Percentiles rank a stretch among this genome's conserved stretches.
Conservation (phyloP, 2,113 vertebrate genomes). For the Ptilorrhoa leucosticta region DNA sequence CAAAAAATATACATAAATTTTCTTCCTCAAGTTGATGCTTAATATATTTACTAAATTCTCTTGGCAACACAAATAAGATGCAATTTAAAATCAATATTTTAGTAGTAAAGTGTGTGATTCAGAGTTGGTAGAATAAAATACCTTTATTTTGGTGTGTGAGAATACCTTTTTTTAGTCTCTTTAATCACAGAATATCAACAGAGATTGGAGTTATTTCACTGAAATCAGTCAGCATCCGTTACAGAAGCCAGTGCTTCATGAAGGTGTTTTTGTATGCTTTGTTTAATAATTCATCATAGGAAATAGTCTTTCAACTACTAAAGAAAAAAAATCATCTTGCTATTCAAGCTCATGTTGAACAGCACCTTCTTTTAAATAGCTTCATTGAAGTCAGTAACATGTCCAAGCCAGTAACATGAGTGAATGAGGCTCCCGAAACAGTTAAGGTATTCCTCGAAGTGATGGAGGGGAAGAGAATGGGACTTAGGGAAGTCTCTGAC, state of each 20-base stretch:
- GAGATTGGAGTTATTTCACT: background rate
- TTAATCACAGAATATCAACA: background rate
- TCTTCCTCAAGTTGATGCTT: background rate
- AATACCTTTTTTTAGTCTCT: background rate
- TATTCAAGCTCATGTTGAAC: background rate
- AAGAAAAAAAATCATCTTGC: background rate
- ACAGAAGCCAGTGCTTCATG: background rate
- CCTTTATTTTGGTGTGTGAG: background rate
- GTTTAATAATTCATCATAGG: conserved; percentile 44
- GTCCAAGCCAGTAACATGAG: background rate
- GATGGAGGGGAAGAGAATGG: background rate
- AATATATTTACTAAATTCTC: background rate
- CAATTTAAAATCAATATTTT: background rate
- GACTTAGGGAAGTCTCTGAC: background rate
- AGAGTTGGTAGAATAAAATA: background rate
- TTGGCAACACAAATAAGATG: background rate
- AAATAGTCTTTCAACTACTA: background rate
- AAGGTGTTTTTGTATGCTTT: background rate
- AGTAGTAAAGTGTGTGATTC: background rate
- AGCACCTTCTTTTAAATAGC: background rate
- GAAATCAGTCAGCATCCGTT: background rate
- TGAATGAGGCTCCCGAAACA: background rate
- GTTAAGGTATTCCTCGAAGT: background rate
- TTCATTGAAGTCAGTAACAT: background rate
- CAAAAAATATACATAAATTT: conserved; percentile 29